Percentiles rank a stretch among this genome's conserved stretches.
phyloP scores from a whole-genome alignment of 2,113 vertebrate species.

The Clinocottus analis region DNA sequence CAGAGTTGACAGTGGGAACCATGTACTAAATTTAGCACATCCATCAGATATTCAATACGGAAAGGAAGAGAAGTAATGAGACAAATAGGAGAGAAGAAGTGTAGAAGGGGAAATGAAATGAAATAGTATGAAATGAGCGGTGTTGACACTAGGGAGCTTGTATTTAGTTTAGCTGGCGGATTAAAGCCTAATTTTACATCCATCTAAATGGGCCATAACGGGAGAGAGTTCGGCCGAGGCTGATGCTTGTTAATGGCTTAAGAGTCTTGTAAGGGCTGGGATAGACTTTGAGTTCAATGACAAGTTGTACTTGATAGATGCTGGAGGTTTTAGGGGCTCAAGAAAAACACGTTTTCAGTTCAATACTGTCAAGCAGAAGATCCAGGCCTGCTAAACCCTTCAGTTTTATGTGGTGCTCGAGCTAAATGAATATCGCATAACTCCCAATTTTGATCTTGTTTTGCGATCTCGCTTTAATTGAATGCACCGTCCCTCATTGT shows the following conservation, averaged over 20 bases:
- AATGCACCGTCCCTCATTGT: not conserved
- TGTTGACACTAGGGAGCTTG: slow-evolving; percentile 68
- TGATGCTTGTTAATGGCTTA: slow-evolving; percentile 73
- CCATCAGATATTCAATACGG: slow-evolving; percentile 32
- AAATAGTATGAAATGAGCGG: slow-evolving; percentile 64
- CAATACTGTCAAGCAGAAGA: slow-evolving; percentile 36
- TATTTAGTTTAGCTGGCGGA: slow-evolving; percentile 73
- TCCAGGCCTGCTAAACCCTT: slow-evolving; percentile 11
- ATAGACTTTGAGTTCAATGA: slow-evolving; percentile 68
- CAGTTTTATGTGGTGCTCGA: slow-evolving; percentile 7
- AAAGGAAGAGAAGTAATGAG: not conserved
- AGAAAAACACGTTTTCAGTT: slow-evolving; percentile 47
- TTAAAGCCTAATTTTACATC: slow-evolving; percentile 82
- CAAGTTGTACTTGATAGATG: slow-evolving; percentile 61
- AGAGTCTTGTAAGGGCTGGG: slow-evolving; percentile 68
- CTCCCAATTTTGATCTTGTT: not conserved
- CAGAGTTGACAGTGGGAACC: slow-evolving; percentile 39
- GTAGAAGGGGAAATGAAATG: slow-evolving; percentile 17
- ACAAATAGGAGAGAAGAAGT: slow-evolving; percentile 4
- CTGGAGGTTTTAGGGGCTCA: slow-evolving; percentile 50
- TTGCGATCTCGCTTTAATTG: slow-evolving; percentile 1
- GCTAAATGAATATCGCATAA: not conserved
- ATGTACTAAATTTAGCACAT: slow-evolving; percentile 56
- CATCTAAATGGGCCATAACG: slow-evolving; percentile 77
- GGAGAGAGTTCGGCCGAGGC: slow-evolving; percentile 57